A percentile compares a stretch with the other conserved stretches of the same genome.
These are phyloP conservation scores for Helicoverpa armigera DNA, from an alignment of 1,140 invertebrate genomes.

Conservation along the genomic window DNA sequence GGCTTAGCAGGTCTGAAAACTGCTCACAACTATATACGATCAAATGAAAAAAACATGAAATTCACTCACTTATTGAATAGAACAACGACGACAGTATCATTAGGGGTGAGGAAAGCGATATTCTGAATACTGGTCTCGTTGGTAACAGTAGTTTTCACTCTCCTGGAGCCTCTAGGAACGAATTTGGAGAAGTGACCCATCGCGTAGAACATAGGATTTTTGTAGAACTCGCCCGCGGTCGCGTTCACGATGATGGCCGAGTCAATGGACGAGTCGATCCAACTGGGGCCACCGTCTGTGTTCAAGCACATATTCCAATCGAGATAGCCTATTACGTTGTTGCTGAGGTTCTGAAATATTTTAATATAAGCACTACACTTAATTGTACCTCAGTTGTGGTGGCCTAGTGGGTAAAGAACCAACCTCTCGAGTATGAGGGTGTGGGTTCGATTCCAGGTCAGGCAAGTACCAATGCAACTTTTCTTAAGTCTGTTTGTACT, in stretches of 20 bases:
- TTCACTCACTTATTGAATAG: constrained; percentile 69
- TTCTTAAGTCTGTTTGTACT: no score
- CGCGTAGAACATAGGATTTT: constrained; percentile 95
- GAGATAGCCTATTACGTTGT: constrained; percentile 91
- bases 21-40: no score
- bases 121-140: constrained; percentile 52
- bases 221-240: constrained; percentile 90
- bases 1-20: no score
- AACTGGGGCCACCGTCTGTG: constrained; percentile 92
- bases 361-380: no score
- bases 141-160: constrained; percentile 71
- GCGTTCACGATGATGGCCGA: constrained; percentile 92
- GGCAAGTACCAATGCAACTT: no score
- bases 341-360: constrained; percentile 89
- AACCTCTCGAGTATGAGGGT: no score
- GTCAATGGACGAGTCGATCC: constrained; percentile 91
- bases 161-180: constrained; percentile 88
- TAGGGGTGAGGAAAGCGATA: constrained; percentile 68
- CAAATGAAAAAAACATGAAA: no score
- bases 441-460: no score
- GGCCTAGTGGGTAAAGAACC: no score
- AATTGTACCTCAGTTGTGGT: no score
- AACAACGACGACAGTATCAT: constrained; percentile 64
- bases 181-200: constrained; percentile 96
- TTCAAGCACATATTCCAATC: constrained; percentile 96